Evolutionary conservation across 1,140 invertebrate genomes (phyloP), one percentile per base, ranked within the genome.

Genomic region (Anoplolepis gracilipes): DNA sequence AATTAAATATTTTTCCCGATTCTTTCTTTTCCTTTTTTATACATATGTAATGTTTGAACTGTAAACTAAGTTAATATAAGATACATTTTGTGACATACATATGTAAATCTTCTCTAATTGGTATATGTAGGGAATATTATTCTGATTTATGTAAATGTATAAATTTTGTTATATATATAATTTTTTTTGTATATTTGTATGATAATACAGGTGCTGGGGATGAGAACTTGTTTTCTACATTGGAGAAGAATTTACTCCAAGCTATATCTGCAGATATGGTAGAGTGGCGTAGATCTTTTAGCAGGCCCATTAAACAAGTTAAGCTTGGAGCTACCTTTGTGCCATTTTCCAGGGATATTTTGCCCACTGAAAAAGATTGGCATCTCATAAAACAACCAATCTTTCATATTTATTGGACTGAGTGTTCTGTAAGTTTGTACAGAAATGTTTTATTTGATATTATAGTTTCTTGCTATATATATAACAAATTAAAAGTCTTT

Each of bases 331-430:
- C 97, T 39, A 97, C 96, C 86, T 99, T 99, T 95, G 96, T 98
- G 53, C 97, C 97, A 76, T 99, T 98, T 94, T 96, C 96, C 86
- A 96, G 96, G 82, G 96, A 96, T 89, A 96, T 97, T 85, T 92
- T 98, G 33, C 96, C 97, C 22, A 94, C 96, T 67, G 97, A 98
- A 87, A 96, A 97, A 88, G 96, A 97, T 89, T 97, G 96, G 95
- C 97, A 97, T 91, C 95, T 99, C 33, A 95, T 98, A 64, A 97
- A 98, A 86, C 97, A 98, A 87, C 98, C 98, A 30, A 97, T 99
- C 92, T 97, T 99, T 92, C 98, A 99, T 94, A 98, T 98, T 73
- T 99, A 97, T 95, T 99, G 98, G 97, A 99, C 97, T 59, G 98
- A 99, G 94, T 99, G 98, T 95, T 96, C 96, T 88, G 98, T 98